Conservation (phyloP, 2,113 vertebrate species). For the Dromiciops gliroides region DNA sequence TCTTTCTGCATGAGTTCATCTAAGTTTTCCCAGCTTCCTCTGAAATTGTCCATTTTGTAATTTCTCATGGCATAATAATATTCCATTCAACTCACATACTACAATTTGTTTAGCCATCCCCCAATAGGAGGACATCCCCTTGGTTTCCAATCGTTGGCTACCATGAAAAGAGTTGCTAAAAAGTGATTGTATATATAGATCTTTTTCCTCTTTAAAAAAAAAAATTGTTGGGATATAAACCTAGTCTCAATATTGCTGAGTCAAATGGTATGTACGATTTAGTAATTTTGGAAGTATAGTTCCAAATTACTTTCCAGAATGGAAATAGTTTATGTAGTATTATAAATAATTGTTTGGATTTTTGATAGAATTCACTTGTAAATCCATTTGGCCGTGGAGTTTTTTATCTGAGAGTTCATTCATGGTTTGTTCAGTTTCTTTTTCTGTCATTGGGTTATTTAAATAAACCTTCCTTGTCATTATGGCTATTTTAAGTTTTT, state of each 20-base stretch:
- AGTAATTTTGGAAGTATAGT: background rate
- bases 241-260: background rate
- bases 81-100: background rate
- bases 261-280: background rate
- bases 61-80: background rate
- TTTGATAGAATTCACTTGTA: too few relatives aligned
- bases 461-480: background rate
- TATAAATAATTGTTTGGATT: background rate
- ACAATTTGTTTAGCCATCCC: background rate
- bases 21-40: background rate
- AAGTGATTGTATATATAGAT: background rate
- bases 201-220: background rate
- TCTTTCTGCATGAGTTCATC: background rate
- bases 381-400: too few relatives aligned
- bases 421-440: background rate
- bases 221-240: background rate
- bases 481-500: background rate
- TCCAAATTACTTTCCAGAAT: background rate
- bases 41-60: background rate
- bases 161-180: background rate
- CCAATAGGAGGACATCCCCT: background rate
- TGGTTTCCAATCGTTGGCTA: background rate
- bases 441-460: background rate
- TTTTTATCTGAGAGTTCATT: too few relatives aligned
- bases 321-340: background rate